Conservation (phyloP, 2,888 invertebrate genomes). For the Apamea anceps region DNA sequence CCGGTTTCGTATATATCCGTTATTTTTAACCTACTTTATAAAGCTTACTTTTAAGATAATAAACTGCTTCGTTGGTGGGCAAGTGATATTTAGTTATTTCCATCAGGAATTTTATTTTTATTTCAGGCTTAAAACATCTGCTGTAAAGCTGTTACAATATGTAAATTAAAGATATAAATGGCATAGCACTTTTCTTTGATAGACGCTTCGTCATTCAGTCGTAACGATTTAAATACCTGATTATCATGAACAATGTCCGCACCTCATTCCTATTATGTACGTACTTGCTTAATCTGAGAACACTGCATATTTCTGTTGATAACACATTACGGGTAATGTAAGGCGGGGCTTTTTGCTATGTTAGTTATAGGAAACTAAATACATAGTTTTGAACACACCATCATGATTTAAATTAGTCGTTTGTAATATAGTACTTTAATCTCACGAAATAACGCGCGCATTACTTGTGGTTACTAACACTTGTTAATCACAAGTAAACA, state of each 20-base stretch:
- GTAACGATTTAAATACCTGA: constrained; percentile 1
- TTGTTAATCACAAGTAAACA: too few relatives aligned
- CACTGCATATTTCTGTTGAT: constrained; percentile 29
- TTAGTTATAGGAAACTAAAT: constrained; percentile 1
- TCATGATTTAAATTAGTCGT: background rate
- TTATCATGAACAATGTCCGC: constrained; percentile 37
- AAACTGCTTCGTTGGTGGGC: background rate
- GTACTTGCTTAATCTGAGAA: constrained; percentile 30
- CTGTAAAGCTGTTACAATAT: background rate
- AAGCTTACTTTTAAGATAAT: background rate
- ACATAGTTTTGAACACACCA: background rate
- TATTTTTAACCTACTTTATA: too few relatives aligned
- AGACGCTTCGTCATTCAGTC: constrained; percentile 14
- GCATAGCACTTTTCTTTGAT: background rate
- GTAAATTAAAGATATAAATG: background rate
- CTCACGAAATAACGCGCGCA: background rate
- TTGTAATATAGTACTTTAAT: background rate
- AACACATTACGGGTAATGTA: constrained; percentile 9
- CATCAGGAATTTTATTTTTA: background rate
- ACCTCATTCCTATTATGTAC: constrained; percentile 25
- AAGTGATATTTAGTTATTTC: background rate
- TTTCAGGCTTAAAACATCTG: background rate
- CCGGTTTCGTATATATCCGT: too few relatives aligned
- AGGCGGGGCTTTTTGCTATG: background rate
- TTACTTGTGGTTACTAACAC: background rate